phyloP scores from a whole-genome alignment of 2,888 invertebrate genomes.

The Tenodera sinensis region DNA sequence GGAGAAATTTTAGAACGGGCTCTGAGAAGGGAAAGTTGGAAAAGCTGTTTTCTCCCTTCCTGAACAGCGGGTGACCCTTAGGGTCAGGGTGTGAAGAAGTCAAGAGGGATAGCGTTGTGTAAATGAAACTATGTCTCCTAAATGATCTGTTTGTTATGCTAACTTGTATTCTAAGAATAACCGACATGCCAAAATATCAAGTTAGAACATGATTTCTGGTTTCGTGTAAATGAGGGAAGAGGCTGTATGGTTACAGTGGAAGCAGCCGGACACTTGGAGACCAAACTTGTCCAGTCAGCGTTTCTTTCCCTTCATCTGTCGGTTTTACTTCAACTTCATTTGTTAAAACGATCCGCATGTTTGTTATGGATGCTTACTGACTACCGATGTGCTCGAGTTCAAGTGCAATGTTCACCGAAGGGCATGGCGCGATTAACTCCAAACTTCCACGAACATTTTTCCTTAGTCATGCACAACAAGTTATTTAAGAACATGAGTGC shows the following conservation, averaged over 20 bases:
- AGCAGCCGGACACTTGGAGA: not conserved
- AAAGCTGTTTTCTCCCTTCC: not conserved
- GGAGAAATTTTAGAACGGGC: not conserved
- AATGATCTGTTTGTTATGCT: not conserved
- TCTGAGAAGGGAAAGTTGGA: not conserved
- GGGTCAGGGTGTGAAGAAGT: not conserved
- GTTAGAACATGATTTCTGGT: not conserved
- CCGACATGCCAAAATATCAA: not conserved
- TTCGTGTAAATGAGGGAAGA: not conserved
- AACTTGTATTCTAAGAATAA: not conserved
- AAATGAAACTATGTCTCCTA: not conserved
- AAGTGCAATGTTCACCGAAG: too few relatives aligned
- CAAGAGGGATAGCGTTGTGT: not conserved
- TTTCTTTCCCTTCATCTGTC: too few relatives aligned
- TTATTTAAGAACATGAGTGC: too few relatives aligned
- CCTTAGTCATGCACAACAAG: too few relatives aligned
- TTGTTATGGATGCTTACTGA: too few relatives aligned
- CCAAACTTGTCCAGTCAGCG: too few relatives aligned
- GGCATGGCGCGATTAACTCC: too few relatives aligned
- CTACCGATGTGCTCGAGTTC: too few relatives aligned
- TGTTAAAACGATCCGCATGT: too few relatives aligned
- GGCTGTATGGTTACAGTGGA: not conserved
- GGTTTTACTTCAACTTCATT: too few relatives aligned
- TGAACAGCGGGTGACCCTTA: not conserved
- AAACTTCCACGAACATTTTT: too few relatives aligned